Evolutionary conservation across 1,140 invertebrate genomes (phyloP).

Genomic region (Scaptomyza montana): DNA sequence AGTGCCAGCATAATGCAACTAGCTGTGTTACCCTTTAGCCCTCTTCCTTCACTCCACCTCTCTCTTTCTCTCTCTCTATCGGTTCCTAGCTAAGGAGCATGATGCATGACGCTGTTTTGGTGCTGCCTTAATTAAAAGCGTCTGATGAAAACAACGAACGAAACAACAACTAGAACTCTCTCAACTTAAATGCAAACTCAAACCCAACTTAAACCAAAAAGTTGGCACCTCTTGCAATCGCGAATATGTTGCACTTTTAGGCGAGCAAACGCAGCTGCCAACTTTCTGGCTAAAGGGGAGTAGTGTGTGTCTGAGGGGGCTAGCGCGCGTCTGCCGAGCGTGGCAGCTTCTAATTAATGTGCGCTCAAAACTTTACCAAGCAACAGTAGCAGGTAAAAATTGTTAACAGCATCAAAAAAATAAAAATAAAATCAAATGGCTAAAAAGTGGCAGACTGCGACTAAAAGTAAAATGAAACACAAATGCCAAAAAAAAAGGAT

Average conservation of each 20-base stretch:
- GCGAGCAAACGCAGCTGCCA: conserved; percentile 21
- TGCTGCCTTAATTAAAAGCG: conserved; percentile 71
- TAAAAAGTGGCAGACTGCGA: conserved; percentile 14
- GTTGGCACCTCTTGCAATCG: conserved; percentile 18
- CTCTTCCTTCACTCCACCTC: neutral
- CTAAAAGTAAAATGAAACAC: conserved; percentile 47
- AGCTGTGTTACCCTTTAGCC: too few relatives aligned
- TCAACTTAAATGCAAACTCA: conserved; percentile 45
- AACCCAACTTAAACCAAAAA: conserved; percentile 60
- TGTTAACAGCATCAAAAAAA: neutral
- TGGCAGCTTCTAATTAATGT: conserved; percentile 81
- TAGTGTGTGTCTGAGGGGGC: neutral
- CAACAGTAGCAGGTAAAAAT: conserved; percentile 17
- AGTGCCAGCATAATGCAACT: conserved; percentile 48
- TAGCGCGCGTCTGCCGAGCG: conserved; percentile 61
- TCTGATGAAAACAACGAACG: conserved; percentile 30
- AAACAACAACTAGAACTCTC: conserved; percentile 21
- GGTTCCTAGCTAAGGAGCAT: neutral
- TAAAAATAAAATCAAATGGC: neutral
- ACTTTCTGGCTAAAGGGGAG: conserved; percentile 54
- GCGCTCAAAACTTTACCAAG: conserved; percentile 54
- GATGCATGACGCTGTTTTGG: conserved; percentile 49
- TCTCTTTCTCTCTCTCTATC: neutral
- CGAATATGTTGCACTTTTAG: conserved; percentile 64
- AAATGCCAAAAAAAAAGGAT: conserved; percentile 36